Percentiles rank a stretch among this genome's conserved stretches.
phyloP scores from a whole-genome alignment of 2,888 invertebrate species.

The Capitulum mitella region DNA sequence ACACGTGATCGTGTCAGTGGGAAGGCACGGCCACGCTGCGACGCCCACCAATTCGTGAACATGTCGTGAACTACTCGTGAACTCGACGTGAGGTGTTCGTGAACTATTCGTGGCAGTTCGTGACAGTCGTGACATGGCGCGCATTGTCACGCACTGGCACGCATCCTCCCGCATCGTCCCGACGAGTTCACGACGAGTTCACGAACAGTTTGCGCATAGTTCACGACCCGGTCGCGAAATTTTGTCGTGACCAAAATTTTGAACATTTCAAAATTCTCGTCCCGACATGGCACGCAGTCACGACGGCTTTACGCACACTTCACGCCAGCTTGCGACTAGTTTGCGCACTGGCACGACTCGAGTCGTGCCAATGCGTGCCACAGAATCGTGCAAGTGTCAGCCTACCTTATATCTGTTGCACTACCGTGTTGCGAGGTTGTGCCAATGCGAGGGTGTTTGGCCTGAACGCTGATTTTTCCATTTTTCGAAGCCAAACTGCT shows the following conservation, averaged over 20 bases:
- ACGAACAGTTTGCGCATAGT: background rate
- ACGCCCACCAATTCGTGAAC: too few relatives aligned
- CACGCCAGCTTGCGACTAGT: background rate
- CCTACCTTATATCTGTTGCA: too few relatives aligned
- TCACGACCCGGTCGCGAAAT: background rate
- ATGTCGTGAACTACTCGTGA: too few relatives aligned
- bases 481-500: too few relatives aligned
- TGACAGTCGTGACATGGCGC: background rate
- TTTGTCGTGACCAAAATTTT: background rate
- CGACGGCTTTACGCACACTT: background rate
- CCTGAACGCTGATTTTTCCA: too few relatives aligned
- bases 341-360: background rate
- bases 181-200: too few relatives aligned
- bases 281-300: background rate
- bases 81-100: too few relatives aligned
- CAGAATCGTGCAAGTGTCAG: constrained; percentile 5
- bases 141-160: background rate
- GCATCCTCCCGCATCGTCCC: background rate
- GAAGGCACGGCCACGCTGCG: too few relatives aligned
- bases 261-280: background rate
- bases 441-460: too few relatives aligned
- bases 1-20: too few relatives aligned
- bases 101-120: background rate
- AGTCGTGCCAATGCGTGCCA: too few relatives aligned
- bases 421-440: too few relatives aligned